Base-by-base conservation (phyloP, 1,140 invertebrate genomes). In the Polyergus mexicanus region DNA sequence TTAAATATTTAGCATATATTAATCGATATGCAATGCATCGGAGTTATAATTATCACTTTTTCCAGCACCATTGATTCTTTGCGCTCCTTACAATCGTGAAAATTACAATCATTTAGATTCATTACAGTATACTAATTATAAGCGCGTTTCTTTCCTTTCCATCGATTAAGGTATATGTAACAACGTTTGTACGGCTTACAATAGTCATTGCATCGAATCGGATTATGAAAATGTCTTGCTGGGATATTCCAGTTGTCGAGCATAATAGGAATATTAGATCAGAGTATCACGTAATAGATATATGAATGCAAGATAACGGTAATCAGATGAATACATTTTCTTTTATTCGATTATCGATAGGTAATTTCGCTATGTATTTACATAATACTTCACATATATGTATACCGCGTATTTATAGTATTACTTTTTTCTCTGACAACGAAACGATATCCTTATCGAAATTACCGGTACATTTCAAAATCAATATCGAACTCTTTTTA, bases 401-500 rank as follows among this genome's bases (percentile, higher is more conserved):
- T 44, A 28, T 28, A 54, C 25, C 10, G 8, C 41, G 11, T 19
- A 38, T 25, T 25, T 0, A n/a, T 41, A 16, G 2, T 60, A 47
- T 51, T 76, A 51, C 56, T 63, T 38, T 44, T 28, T 47, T 22
- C 19, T 51, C 28, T 5, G 32, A 32, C 1, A 32, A 32, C 3
- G 2, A 19, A 19, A 10, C 32, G n/a, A 32, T 54, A 63, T 63
- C 25, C 22, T 16, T 77, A 65, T 47, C 38, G 41, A 77, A 25
- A 44, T 10, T n/a, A 54, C 10, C 38, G 54, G 54, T 25, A 38
- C 32, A 72, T 8, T 54, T 69, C 22, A 19, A 35, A 72, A 83
- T 83, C 68, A 72, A 83, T 83, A 72, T 74, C 51, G 54, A 13
- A 25, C 74, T 72, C 68, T 72, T 80, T 60, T 83, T 28, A 60